These are phyloP conservation scores for Strix occidentalis DNA, from an alignment of 2,797 vertebrate species.

Conservation along the genomic window DNA sequence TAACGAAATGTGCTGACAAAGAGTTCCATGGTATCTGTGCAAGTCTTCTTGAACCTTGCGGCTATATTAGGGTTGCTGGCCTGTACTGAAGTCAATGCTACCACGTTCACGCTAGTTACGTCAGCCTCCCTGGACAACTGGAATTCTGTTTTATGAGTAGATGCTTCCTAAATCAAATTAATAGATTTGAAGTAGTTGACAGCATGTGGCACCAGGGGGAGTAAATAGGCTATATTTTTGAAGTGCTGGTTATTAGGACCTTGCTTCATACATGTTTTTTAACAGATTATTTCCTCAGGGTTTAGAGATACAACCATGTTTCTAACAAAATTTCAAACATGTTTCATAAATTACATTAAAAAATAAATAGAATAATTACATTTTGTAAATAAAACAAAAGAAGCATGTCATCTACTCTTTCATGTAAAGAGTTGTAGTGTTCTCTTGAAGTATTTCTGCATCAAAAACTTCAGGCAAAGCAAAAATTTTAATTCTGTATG, in stretches of 20 bases:
- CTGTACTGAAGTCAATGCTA: neutral
- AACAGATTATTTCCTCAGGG: neutral
- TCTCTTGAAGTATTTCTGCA: neutral
- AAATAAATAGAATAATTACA: neutral
- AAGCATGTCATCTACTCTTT: neutral
- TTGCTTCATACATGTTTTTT: neutral
- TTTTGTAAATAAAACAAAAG: neutral
- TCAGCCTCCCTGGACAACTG: neutral
- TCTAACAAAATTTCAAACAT: neutral
- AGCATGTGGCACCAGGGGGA: conserved; percentile 48
- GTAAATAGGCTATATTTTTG: neutral
- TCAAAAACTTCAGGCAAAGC: neutral
- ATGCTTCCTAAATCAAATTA: neutral
- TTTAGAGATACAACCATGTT: neutral
- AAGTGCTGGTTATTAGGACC: neutral
- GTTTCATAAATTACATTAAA: neutral
- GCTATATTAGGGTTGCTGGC: neutral
- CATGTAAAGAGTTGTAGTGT: neutral
- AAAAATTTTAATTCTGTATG: neutral
- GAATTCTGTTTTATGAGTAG: neutral
- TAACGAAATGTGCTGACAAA: neutral
- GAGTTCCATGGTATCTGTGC: neutral
- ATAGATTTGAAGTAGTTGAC: neutral
- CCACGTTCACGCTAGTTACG: neutral
- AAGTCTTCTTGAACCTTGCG: neutral